Base-by-base conservation (phyloP, 2,113 vertebrate genomes). In the Hypomesus transpacificus region DNA sequence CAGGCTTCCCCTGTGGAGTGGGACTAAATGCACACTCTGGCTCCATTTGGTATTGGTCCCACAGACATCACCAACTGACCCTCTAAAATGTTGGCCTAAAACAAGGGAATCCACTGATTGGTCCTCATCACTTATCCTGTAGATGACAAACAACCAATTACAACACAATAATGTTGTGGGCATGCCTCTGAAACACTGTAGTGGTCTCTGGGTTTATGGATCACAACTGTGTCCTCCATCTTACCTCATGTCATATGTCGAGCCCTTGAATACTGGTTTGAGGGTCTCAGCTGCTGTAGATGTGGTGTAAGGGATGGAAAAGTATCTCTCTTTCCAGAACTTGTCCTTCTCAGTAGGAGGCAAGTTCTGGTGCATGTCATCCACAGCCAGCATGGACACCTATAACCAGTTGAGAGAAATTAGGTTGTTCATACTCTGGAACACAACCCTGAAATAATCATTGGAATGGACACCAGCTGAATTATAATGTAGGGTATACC, bases 361-460 rank as follows among this genome's bases (percentile, higher is more conserved):
- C 73, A 96, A 82, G 76, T 95, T 93, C 87, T 94, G 93, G 76
- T 96, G 93, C 94, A 94, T 95, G 68, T 96, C 93, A 14, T 96
- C 95, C 79, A 96, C 93, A 0, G 95, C 94, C 7, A 97, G 84
- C 87, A 96, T 91, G 0, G 95, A 96, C 60, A 95, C 95, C 94
- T 96, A 57, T 0, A 14, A 22, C 46, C 14, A 74, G 53, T 34
- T 60, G 17, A 65, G 17, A 31, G 13, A 18, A 1, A 13, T 69
- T 3, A 56, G 14, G 22, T 14, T 13, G 8, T 65, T 50, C 18
- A 18, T 18, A 65, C 31, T 50, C 28, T 68, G 4, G 52, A 56
- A 1, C 0, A 5, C 53, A 65, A 1, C n/a, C 50, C 39, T 4
- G 9, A 31, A 24, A 8, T 8, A 17, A 13, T 34, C 18, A 3